phyloP scores from a whole-genome alignment of 2,113 vertebrate species.

The Spizaetus ornatus region DNA sequence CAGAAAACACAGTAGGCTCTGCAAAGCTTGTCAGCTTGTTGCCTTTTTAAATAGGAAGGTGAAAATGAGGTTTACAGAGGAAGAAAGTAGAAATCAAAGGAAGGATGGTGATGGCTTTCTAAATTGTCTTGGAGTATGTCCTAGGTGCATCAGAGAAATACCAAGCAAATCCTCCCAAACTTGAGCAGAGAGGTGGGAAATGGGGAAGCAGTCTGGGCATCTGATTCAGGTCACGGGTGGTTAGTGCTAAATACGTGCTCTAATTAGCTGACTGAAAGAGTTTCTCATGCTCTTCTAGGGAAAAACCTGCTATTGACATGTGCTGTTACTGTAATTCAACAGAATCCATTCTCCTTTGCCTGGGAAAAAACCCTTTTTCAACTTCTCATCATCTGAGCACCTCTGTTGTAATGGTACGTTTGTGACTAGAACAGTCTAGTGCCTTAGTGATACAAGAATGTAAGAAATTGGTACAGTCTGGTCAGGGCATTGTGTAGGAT shows the following conservation, averaged over 20 bases:
- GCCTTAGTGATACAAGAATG: neutral
- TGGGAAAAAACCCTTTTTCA: neutral
- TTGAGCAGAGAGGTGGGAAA: neutral
- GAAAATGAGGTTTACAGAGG: neutral
- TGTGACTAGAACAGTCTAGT: neutral
- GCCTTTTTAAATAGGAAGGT: neutral
- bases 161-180: fast-evolving
- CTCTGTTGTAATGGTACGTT: fast-evolving
- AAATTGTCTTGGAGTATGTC: neutral
- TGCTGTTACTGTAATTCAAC: neutral
- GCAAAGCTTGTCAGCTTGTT: neutral
- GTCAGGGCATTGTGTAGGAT: neutral
- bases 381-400: neutral
- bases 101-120: neutral
- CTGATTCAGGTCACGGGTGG: fast-evolving
- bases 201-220: neutral
- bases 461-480: neutral
- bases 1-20: neutral
- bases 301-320: neutral
- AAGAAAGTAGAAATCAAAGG: neutral
- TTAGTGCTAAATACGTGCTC: neutral
- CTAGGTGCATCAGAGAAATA: neutral
- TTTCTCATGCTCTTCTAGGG: neutral
- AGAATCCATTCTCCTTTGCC: neutral
- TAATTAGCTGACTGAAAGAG: neutral